These are phyloP conservation scores for Crambe crambe DNA, from an alignment of 37 sponge, comb jelly and placozoan species.

Conservation along the genomic window DNA sequence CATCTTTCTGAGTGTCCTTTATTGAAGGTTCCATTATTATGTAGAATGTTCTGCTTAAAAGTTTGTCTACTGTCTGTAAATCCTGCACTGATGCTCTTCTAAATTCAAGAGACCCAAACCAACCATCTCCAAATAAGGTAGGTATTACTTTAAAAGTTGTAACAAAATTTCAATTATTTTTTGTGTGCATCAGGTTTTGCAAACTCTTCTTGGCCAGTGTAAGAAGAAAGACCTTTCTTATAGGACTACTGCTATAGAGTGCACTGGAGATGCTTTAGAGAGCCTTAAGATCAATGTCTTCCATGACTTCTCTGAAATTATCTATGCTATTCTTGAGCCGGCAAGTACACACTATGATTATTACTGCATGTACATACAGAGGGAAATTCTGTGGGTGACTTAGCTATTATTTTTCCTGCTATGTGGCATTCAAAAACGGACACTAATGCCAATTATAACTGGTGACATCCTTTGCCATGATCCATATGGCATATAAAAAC, in stretches of 20 bases:
- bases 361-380: too few species aligned
- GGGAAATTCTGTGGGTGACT: too few species aligned
- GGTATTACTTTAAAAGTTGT: neutral
- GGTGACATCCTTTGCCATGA: too few species aligned
- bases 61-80: constrained; percentile 29
- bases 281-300: constrained; percentile 37
- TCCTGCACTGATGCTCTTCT: constrained; percentile 36
- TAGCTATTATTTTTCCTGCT: too few species aligned
- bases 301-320: constrained; percentile 21
- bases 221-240: constrained; percentile 35
- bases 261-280: constrained; percentile 37
- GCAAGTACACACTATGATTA: too few species aligned
- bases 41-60: constrained; percentile 41
- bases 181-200: constrained; percentile 20
- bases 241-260: constrained; percentile 43
- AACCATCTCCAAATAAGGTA: constrained; percentile 16
- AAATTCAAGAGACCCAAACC: neutral
- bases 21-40: too few species aligned
- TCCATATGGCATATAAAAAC: too few species aligned
- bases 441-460: too few species aligned
- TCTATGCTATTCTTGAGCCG: constrained; percentile 8
- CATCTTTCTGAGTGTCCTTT: too few species aligned
- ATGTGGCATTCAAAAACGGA: too few species aligned
- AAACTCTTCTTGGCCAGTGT: constrained; percentile 48
- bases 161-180: too few species aligned